phyloP scores from a whole-genome alignment of 2,888 invertebrate species.

The Netelia inedita region DNA sequence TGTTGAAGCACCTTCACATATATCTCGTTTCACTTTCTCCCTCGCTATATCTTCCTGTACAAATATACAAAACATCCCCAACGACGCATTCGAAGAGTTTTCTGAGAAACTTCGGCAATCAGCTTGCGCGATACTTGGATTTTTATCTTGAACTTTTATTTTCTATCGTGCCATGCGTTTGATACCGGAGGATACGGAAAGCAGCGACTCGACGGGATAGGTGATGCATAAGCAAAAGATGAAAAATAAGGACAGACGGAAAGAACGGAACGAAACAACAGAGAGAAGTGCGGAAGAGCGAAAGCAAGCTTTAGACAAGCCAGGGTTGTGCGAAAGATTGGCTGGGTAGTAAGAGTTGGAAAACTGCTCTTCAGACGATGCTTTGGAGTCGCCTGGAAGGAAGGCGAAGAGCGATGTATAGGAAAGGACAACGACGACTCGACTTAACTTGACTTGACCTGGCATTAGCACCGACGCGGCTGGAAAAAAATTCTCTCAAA shows the following conservation, averaged over 20 bases:
- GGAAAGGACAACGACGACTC: slow-evolving; percentile 40
- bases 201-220: slow-evolving; percentile 18
- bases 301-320: slow-evolving; percentile 43
- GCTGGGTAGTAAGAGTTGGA: slow-evolving; percentile 59
- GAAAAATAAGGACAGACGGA: not conserved
- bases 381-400: slow-evolving; percentile 68
- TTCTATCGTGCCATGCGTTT: slow-evolving; percentile 40
- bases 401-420: slow-evolving; percentile 46
- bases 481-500: slow-evolving; percentile 60
- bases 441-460: slow-evolving; percentile 53
- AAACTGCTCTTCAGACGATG: slow-evolving; percentile 76
- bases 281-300: slow-evolving; percentile 41
- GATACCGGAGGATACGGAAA: slow-evolving; percentile 30
- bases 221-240: slow-evolving; percentile 3
- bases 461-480: slow-evolving; percentile 40
- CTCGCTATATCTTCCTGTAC: slow-evolving; percentile 5
- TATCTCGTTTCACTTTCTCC: not conserved
- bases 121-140: slow-evolving; percentile 46
- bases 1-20: slow-evolving; percentile 57
- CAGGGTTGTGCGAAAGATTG: slow-evolving; percentile 36
- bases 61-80: not conserved
- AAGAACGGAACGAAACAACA: slow-evolving; percentile 37
- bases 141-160: slow-evolving; percentile 45
- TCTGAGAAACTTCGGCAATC: slow-evolving; percentile 67
- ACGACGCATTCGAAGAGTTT: slow-evolving; percentile 43